These are phyloP conservation scores for Podarcis siculus DNA, from an alignment of 2,797 vertebrate species.

Conservation along the genomic window DNA sequence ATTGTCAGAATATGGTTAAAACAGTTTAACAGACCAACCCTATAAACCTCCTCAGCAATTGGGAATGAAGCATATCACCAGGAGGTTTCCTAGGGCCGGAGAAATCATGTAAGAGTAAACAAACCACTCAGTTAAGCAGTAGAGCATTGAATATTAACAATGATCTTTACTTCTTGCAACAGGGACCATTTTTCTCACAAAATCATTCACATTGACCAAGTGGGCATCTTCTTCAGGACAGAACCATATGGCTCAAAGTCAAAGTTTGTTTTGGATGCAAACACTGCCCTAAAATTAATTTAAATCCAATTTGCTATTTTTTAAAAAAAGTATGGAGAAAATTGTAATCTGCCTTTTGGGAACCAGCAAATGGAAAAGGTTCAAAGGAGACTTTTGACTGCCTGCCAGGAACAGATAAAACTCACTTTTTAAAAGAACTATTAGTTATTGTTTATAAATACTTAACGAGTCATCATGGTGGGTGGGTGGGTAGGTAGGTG, in stretches of 20 bases:
- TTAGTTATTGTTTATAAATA: slow-evolving; percentile 31
- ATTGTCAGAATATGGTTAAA: not conserved
- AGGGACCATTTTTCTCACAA: too few species aligned
- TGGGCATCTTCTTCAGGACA: too few species aligned
- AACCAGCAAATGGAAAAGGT: slow-evolving; percentile 10
- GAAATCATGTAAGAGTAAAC: too few species aligned
- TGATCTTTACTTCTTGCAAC: too few species aligned
- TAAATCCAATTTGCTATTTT: not conserved
- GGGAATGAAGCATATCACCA: too few species aligned
- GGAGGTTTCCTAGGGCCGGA: too few species aligned
- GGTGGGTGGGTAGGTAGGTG: not conserved
- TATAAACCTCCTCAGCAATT: too few species aligned
- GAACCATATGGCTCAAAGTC: too few species aligned
- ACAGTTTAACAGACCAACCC: too few species aligned
- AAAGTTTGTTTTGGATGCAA: not conserved
- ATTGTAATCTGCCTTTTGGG: slow-evolving; percentile 13
- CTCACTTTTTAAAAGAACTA: slow-evolving; percentile 18
- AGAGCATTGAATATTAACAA: too few species aligned
- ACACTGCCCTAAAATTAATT: slow-evolving; percentile 2
- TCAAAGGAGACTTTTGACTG: slow-evolving; percentile 16
- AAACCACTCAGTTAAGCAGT: too few species aligned
- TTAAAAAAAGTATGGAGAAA: slow-evolving; percentile 38
- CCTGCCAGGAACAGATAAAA: slow-evolving; percentile 31
- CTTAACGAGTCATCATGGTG: not conserved
- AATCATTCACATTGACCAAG: too few species aligned